Evolutionary conservation across 2,888 invertebrate genomes (phyloP).

Genomic region (Xestobium rufovillosum): DNA sequence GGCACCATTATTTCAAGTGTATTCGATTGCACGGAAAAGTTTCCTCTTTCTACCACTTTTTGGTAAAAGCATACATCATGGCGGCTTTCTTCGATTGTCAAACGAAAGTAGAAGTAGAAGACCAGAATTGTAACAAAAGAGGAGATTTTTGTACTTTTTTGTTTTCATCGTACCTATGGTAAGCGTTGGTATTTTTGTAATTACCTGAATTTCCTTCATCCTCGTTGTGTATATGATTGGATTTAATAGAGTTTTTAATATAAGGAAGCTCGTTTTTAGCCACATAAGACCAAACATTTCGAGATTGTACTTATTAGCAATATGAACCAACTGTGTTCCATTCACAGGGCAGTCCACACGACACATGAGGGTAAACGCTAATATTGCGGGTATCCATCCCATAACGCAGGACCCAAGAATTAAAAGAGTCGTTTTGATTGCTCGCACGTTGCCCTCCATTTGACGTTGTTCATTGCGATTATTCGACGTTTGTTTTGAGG

Average conservation of each 20-base stretch:
- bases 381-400: constrained; percentile 56
- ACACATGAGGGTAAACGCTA: constrained; percentile 52
- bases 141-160: too few species aligned
- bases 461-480: constrained; percentile 32
- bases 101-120: too few species aligned
- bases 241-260: constrained; percentile 55
- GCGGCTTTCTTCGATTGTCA: too few species aligned
- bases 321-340: constrained; percentile 24
- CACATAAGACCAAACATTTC: constrained; percentile 24
- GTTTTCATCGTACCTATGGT: too few species aligned
- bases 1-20: too few species aligned
- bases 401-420: constrained; percentile 53
- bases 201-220: constrained; percentile 57
- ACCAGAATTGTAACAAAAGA: too few species aligned
- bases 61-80: too few species aligned
- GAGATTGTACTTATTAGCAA: constrained; percentile 24
- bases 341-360: constrained; percentile 33
- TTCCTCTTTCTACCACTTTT: too few species aligned
- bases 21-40: too few species aligned
- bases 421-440: constrained; percentile 54
- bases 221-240: constrained; percentile 60
- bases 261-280: constrained; percentile 44
- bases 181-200: too few species aligned
- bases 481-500: constrained; percentile 11
- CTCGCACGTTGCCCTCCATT: constrained; percentile 47